Percentiles rank a stretch among this genome's conserved stretches.
These are phyloP conservation scores for Psittacula derbiana DNA, from an alignment of 2,797 vertebrate genomes.

Conservation along the genomic window DNA sequence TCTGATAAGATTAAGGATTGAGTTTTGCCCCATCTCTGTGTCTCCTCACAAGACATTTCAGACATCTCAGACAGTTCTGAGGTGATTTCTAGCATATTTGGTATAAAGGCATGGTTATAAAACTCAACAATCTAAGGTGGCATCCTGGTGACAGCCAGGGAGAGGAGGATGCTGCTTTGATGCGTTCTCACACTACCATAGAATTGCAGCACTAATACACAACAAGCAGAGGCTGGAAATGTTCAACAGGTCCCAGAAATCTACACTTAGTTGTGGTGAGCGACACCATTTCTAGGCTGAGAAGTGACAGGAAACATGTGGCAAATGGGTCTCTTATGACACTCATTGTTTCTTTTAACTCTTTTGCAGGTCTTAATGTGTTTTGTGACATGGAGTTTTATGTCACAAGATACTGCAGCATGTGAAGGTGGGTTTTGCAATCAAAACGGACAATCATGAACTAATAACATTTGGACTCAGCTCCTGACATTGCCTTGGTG, in stretches of 20 bases:
- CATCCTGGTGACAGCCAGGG: neutral
- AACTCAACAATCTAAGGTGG: neutral
- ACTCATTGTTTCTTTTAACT: neutral
- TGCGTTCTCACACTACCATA: accelerated
- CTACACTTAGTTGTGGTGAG: neutral
- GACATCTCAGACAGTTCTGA: neutral
- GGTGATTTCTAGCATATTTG: neutral
- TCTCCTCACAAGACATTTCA: neutral
- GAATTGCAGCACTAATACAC: neutral
- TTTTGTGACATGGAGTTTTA: neutral
- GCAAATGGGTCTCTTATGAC: neutral
- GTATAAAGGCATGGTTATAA: neutral
- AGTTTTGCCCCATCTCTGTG: neutral
- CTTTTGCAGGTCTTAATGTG: neutral
- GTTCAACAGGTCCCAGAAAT: neutral
- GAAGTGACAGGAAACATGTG: neutral
- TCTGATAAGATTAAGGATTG: neutral
- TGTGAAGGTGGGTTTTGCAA: accelerated
- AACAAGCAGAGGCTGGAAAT: neutral
- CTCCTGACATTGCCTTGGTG: neutral
- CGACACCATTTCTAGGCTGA: neutral
- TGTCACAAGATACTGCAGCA: neutral
- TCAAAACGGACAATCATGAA: neutral
- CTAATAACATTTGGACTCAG: neutral
- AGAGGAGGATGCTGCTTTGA: neutral